Percentiles rank a stretch among this genome's conserved stretches.
phyloP scores from a whole-genome alignment of 2,113 vertebrate genomes.

The Rousettus leschenaultii region DNA sequence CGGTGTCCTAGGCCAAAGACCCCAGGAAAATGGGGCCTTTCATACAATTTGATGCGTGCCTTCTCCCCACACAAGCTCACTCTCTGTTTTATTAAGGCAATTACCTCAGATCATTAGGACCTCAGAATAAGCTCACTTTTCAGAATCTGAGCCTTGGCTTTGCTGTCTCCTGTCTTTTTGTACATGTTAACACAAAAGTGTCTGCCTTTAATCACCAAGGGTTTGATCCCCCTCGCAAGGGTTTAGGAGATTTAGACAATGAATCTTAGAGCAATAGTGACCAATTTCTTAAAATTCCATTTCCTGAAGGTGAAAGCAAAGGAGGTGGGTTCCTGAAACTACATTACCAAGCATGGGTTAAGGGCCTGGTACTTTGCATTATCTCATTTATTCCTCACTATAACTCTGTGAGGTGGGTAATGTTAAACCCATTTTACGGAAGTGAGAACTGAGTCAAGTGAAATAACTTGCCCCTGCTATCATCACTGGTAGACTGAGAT shows the following conservation, averaged over 20 bases:
- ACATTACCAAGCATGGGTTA: background rate
- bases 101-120: background rate
- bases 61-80: background rate
- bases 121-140: background rate
- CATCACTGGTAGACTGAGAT: background rate
- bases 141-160: background rate
- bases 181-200: background rate
- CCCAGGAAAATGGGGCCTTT: background rate
- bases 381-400: background rate
- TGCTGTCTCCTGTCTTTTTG: background rate
- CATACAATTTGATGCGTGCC: background rate
- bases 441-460: background rate
- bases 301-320: background rate
- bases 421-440: background rate
- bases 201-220: background rate
- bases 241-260: background rate
- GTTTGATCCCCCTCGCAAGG: background rate
- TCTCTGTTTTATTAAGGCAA: background rate
- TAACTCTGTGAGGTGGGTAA: background rate
- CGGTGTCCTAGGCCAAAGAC: background rate
- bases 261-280: background rate
- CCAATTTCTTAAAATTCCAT: background rate
- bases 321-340: background rate
- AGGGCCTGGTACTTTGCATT: background rate
- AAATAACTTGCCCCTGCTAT: background rate